Base-by-base conservation (phyloP, 1,140 invertebrate genomes). In the Pseudomyrmex gracilis region DNA sequence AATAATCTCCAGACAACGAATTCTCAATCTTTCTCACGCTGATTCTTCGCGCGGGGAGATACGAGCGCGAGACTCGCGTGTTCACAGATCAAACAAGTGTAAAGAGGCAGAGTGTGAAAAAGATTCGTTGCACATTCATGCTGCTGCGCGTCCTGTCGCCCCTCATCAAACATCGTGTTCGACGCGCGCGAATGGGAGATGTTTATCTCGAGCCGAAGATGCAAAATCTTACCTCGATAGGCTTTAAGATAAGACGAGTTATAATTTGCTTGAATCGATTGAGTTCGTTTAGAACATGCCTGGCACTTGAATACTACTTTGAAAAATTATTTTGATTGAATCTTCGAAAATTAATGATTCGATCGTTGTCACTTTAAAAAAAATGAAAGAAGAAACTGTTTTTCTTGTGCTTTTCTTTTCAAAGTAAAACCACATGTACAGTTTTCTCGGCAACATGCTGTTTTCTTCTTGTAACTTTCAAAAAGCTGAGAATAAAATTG, bases 211-310 rank as follows among this genome's bases (percentile, higher is more conserved):
- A 89, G 87, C 89, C 86, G 84, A 88, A 89, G 85, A 88, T 87
- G 86, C 83, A 77, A 87, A 88, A 85, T 71, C 67, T 67, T 45
- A 13, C 45, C 24, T 53, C n/a, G 64, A 84, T 61, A 76, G 80
- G 71, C 74, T 17, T 20, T 73, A 88, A 88, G 91, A 90, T 90
- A 77, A 80, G 83, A 55, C 7, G 80, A 74, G 87, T 92, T 92
- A 92, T 92, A 34, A 34, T 34, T 34, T 0, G 34, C 90, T 90
- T 77, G 89, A 90, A 74, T 89, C 90, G 91, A 74, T 92, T 92
- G 90, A 84, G 34, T 34, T 34, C 34, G 34, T 34, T 34, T 34
- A 34, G 34, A 34, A 34, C 34, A 34, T 34, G 34, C 34, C 5
- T 5, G 34, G 34, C 34, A 34, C 34, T 34, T 34, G 7, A 34